A percentile compares a stretch with the other conserved stretches of the same genome.
phyloP scores from a whole-genome alignment of 2,888 invertebrate genomes.

The Callinectes sapidus region DNA sequence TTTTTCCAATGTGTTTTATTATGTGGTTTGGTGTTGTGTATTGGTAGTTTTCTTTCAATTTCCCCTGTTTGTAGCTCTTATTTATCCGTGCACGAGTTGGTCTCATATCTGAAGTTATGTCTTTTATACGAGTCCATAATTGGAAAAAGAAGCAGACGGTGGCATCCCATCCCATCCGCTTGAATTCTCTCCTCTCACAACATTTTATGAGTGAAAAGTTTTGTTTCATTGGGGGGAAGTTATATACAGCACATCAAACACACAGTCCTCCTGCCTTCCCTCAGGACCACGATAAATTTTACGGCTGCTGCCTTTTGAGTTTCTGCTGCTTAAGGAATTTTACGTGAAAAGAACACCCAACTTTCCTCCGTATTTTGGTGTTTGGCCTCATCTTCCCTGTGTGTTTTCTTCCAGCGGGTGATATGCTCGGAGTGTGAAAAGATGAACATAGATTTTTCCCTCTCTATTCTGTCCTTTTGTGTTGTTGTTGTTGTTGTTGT shows the following conservation, averaged over 20 bases:
- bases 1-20: neutral
- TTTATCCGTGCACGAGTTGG: neutral
- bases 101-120: neutral
- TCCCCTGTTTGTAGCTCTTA: neutral
- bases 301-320: neutral
- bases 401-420: neutral
- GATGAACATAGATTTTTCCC: neutral
- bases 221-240: neutral
- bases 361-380: neutral
- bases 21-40: neutral
- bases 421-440: neutral
- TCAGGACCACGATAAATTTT: neutral
- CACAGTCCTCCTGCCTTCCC: slow-evolving; percentile 3
- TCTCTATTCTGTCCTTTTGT: neutral
- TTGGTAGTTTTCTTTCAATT: neutral
- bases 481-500: neutral
- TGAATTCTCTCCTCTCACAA: slow-evolving; percentile 4
- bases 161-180: neutral
- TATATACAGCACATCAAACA: slow-evolving; percentile 3
- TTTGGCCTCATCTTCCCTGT: neutral
- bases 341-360: neutral
- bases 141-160: neutral
- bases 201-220: neutral
- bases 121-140: neutral
- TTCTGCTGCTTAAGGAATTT: slow-evolving; percentile 7